phyloP scores from a whole-genome alignment of 1,140 invertebrate species.

The Aphaenogaster rudis region DNA sequence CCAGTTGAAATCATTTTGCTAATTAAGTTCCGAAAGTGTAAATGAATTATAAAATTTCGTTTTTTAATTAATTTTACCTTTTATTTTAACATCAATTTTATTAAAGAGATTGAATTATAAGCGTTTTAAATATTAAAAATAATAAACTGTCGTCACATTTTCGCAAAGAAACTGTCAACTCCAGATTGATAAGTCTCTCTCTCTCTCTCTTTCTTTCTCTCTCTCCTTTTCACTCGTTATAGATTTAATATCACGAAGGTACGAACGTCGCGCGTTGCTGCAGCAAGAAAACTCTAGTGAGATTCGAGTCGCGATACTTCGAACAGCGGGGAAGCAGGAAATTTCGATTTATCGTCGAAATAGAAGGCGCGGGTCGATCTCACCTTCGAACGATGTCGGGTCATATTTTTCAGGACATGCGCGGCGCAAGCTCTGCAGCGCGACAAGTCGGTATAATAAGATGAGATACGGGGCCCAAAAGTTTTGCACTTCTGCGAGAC shows the following conservation, averaged over 20 bases:
- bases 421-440: constrained; percentile 57
- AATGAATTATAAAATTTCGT: constrained; percentile 29
- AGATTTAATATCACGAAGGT: constrained; percentile 42
- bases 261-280: neutral
- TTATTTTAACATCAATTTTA: constrained; percentile 17
- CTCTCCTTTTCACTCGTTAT: neutral
- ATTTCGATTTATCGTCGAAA: constrained; percentile 72
- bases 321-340: constrained; percentile 22
- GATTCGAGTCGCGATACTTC: constrained; percentile 34
- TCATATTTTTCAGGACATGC: constrained; percentile 43
- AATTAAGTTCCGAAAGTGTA: constrained; percentile 30
- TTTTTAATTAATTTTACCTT: constrained; percentile 27
- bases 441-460: constrained; percentile 77
- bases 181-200: neutral
- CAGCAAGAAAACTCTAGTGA: constrained; percentile 28
- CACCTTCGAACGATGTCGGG: constrained; percentile 48
- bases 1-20: neutral
- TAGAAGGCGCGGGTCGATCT: constrained; percentile 51
- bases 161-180: neutral
- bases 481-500: constrained; percentile 52
- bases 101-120: neutral
- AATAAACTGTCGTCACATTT: constrained; percentile 16
- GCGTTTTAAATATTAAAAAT: constrained; percentile 25
- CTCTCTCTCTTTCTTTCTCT: neutral
- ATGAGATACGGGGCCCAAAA: constrained; percentile 76